A percentile compares a stretch with the other conserved stretches of the same genome.
Conservation (phyloP, 2,113 vertebrate genomes). For the Sakesphorus luctuosus region DNA sequence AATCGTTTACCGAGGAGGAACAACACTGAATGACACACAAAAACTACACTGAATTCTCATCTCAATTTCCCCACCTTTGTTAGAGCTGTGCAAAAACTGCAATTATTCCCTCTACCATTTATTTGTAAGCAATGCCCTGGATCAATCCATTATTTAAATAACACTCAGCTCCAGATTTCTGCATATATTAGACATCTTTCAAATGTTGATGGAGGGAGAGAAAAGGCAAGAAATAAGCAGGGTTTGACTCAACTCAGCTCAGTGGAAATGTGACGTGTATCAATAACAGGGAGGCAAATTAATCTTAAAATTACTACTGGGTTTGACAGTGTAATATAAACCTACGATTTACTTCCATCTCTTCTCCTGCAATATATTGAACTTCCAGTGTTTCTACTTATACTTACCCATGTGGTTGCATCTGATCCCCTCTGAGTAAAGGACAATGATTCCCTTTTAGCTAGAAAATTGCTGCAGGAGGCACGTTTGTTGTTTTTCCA, state of each 20-base stretch:
- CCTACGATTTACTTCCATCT: not conserved
- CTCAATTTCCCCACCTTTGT: not conserved
- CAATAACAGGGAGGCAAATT: not conserved
- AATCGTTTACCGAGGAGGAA: not conserved
- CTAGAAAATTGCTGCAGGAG: not conserved
- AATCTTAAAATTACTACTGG: slow-evolving; percentile 4
- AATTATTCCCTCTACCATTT: not conserved
- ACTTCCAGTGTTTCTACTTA: not conserved
- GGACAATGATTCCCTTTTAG: not conserved
- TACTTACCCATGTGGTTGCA: not conserved
- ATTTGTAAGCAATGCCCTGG: not conserved
- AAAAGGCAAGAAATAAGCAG: not conserved
- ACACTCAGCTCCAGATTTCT: not conserved
- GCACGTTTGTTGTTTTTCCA: not conserved
- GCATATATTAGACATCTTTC: not conserved
- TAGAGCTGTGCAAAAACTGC: not conserved
- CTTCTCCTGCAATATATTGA: not conserved
- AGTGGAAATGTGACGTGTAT: not conserved
- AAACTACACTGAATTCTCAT: not conserved
- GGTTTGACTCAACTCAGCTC: not conserved
- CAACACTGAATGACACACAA: not conserved
- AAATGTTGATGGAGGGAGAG: not conserved
- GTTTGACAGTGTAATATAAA: not conserved
- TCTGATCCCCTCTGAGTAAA: not conserved
- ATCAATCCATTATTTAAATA: not conserved